Percentiles rank a stretch among this genome's conserved stretches.
These are phyloP conservation scores for Glossosoma conforme DNA, from an alignment of 1,140 invertebrate species.

Conservation along the genomic window DNA sequence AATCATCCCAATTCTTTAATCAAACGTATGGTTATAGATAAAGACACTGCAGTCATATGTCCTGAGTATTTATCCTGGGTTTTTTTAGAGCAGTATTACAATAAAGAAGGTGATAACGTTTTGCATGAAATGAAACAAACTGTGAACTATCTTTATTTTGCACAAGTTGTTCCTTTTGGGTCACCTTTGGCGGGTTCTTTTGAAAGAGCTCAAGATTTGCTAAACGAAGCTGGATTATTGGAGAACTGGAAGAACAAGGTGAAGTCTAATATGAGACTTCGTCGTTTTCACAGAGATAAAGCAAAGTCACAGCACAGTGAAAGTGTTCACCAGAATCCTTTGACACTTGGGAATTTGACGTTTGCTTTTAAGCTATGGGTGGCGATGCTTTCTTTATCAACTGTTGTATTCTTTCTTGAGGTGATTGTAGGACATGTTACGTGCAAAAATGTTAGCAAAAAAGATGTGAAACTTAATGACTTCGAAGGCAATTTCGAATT, in stretches of 20 bases:
- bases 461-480: too few species aligned
- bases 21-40: neutral
- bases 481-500: too few species aligned
- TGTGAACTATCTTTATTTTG: slow-evolving; percentile 9
- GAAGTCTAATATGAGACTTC: neutral
- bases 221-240: slow-evolving; percentile 16
- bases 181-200: slow-evolving; percentile 9
- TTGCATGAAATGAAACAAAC: slow-evolving; percentile 17
- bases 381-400: too few species aligned
- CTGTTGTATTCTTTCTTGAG: too few species aligned
- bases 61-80: slow-evolving; percentile 8
- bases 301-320: neutral
- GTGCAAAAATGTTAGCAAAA: too few species aligned
- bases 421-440: too few species aligned
- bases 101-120: slow-evolving; percentile 10
- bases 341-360: neutral
- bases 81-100: slow-evolving; percentile 4
- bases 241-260: slow-evolving; percentile 7
- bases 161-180: slow-evolving; percentile 10
- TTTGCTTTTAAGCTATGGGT: slow-evolving; percentile 8
- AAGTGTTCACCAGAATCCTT: neutral
- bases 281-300: slow-evolving; percentile 7
- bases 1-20: neutral
- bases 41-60: slow-evolving; percentile 8
- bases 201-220: slow-evolving; percentile 7